These are phyloP conservation scores for Acrossocheilus wenchowensis DNA, from an alignment of 2,797 vertebrate species.

Conservation along the genomic window DNA sequence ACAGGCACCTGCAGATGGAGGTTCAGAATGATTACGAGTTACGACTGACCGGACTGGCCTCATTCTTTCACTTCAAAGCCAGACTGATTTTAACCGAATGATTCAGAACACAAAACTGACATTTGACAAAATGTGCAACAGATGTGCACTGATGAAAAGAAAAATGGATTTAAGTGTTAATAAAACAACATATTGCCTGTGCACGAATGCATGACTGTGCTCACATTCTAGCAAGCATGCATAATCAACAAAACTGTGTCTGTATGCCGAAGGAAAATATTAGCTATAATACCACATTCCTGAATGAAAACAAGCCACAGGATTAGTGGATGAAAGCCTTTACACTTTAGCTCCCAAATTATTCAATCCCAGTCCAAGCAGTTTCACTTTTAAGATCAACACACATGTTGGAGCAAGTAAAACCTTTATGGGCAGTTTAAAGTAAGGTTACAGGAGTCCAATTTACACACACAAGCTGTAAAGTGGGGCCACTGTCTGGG, in stretches of 20 bases:
- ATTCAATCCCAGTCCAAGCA: not conserved
- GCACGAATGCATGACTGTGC: not conserved
- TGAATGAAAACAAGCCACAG: conserved; percentile 1
- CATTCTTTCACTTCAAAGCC: conserved; percentile 72
- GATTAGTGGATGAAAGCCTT: conserved; percentile 7
- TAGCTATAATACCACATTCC: not conserved
- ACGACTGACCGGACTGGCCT: conserved; percentile 57
- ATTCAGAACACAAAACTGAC: conserved; percentile 3
- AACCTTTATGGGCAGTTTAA: conserved; percentile 11
- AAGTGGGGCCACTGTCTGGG: conserved; percentile 12
- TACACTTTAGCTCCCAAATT: conserved; percentile 3
- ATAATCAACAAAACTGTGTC: not conserved
- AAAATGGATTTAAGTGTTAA: not conserved
- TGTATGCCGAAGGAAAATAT: not conserved
- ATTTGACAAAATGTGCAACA: not conserved
- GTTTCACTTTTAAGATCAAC: not conserved
- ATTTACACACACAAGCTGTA: conserved; percentile 22
- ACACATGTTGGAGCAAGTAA: not conserved
- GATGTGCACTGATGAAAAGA: not conserved
- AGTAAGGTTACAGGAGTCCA: not conserved
- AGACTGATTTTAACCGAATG: conserved; percentile 1
- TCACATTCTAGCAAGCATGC: not conserved
- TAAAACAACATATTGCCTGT: conserved; percentile 14
- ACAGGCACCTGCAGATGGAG: conserved; percentile 54
- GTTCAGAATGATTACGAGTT: conserved; percentile 4